Conservation (phyloP, 1,140 invertebrate genomes). For the Hycleus cichorii region DNA sequence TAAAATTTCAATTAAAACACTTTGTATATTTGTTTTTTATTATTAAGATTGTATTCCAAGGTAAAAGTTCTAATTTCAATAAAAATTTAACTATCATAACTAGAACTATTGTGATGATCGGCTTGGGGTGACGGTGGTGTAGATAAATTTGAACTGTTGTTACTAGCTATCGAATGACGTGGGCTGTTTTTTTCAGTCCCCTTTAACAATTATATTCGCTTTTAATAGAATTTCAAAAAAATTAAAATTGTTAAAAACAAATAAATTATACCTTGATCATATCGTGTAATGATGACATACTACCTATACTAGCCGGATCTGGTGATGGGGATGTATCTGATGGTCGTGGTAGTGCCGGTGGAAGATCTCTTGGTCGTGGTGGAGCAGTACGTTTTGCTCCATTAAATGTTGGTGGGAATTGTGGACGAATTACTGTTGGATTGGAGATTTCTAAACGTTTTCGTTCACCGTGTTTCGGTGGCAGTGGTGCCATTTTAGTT, state of each 20-base stretch:
- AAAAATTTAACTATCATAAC: conserved; percentile 49
- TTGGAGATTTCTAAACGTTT: conserved; percentile 46
- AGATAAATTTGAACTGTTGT: conserved; percentile 72
- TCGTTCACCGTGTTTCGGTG: conserved; percentile 35
- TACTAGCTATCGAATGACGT: conserved; percentile 71
- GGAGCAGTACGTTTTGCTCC: conserved; percentile 51
- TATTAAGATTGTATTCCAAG: too few relatives aligned
- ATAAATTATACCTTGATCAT: conserved; percentile 48
- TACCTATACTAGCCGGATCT: conserved; percentile 57
- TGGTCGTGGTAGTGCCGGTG: conserved; percentile 50
- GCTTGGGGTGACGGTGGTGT: conserved; percentile 69
- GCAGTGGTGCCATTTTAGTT: conserved; percentile 35
- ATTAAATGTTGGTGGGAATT: conserved; percentile 39
- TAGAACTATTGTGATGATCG: conserved; percentile 62
- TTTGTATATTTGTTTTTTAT: too few relatives aligned
- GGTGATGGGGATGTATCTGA: conserved; percentile 46
- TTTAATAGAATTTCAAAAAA: neutral
- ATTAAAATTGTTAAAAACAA: neutral
- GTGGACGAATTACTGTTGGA: conserved; percentile 43
- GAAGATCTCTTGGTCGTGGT: conserved; percentile 51
- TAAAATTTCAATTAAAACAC: too few relatives aligned
- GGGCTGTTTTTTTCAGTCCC: conserved; percentile 41
- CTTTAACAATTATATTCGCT: conserved; percentile 21
- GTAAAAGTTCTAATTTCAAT: neutral
- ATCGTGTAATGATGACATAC: conserved; percentile 66